Evolutionary conservation across 2,888 invertebrate species (phyloP), one percentile per base, ranked within the genome.

Genomic region (Podotricha telesiphe): DNA sequence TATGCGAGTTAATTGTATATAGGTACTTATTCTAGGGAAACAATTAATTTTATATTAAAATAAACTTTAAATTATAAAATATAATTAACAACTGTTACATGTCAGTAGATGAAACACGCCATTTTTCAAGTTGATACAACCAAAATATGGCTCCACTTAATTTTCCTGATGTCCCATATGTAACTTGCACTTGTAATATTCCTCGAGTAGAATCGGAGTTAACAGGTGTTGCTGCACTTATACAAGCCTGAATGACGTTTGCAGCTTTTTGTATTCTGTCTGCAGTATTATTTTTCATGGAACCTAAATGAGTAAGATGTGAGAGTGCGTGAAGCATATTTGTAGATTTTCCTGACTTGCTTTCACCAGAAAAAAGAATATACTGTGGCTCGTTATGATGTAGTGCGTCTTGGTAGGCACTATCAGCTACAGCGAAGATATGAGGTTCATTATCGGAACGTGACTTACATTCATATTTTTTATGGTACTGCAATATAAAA

Each of bases 361-460:
- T 97, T 93, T 98, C 98, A 1, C 98, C 98, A 51, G 97, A 95
- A 75, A 99, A 95, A 6, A 98, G 94, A 70, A 99, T 96, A 84
- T 97, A 96, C 86, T 98, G 98, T 2, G 96, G 95, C 76, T 96
- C 95, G 76, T 96, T 95, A 83, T 98, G 97, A 84, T 98, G 98
- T 75, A 98, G 88, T 88, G 97, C 97, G 81, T 98, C 96, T 91
- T 98, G 98, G 84, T 96, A 98, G 45, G 98, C 97, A 72, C 96
- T 95, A 82, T 98, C 98, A 11, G 97, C 98, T 22, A 98, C 96
- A 3, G 97, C 95, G 84, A 96, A 98, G 77, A 98, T 96, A 80
- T 98, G 98, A 0, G 98, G 98, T 47, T 96, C 95, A 83, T 98
- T 97, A 82, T 98, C 97, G 2, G 97, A 97, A 75, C 97, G 95